Conservation (phyloP, 2,888 invertebrate genomes). For the Eristalis tenax region DNA sequence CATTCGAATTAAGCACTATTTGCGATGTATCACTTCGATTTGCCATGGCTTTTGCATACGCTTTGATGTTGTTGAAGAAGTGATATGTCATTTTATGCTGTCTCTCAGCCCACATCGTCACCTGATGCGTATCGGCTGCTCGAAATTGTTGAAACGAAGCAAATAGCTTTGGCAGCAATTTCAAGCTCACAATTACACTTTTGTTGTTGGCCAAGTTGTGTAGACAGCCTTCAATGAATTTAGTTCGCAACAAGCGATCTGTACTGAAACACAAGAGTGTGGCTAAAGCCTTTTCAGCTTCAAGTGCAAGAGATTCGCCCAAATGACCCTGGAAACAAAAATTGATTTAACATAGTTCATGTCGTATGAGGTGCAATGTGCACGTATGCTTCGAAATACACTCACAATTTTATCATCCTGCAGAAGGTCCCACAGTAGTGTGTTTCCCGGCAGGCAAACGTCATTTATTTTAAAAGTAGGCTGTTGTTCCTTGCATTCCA, state of each 20-base stretch:
- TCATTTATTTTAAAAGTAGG: constrained; percentile 82
- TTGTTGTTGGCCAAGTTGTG: constrained; percentile 93
- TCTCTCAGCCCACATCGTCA: constrained; percentile 95
- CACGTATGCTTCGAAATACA: constrained; percentile 18
- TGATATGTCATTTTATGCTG: constrained; percentile 96
- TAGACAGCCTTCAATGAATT: constrained; percentile 96
- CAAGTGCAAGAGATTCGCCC: constrained; percentile 94
- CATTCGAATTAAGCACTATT: constrained; percentile 76
- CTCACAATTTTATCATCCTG: constrained; percentile 94
- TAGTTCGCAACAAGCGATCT: constrained; percentile 93
- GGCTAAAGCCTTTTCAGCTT: constrained; percentile 95
- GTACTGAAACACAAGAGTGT: constrained; percentile 94
- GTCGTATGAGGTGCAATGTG: not conserved
- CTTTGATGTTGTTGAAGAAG: constrained; percentile 93
- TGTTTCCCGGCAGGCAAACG: constrained; percentile 95
- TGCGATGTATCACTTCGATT: constrained; percentile 73
- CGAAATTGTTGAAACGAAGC: constrained; percentile 95
- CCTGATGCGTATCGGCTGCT: constrained; percentile 92
- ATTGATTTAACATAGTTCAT: not conserved
- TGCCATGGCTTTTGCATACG: constrained; percentile 84
- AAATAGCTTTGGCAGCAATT: constrained; percentile 93
- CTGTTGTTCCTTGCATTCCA: constrained; percentile 72
- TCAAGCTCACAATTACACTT: constrained; percentile 94
- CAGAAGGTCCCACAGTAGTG: constrained; percentile 95
- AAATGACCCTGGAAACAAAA: constrained; percentile 85